Evolutionary conservation across 2,113 vertebrate genomes (phyloP).

Genomic region (Alectura lathami): DNA sequence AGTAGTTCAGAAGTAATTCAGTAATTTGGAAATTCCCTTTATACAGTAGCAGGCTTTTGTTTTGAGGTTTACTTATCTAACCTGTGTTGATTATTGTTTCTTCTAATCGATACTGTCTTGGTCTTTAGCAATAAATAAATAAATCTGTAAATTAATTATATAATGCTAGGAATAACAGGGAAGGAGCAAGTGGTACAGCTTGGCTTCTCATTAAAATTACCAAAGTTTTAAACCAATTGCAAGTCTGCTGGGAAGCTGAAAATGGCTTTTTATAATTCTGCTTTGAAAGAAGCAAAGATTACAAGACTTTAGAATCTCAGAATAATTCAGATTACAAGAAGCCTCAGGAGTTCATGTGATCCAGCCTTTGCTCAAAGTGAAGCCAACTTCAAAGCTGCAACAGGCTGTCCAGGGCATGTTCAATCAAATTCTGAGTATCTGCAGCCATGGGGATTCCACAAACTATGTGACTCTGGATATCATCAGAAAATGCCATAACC

Average conservation of each 20-base stretch:
- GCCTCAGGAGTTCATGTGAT: not conserved
- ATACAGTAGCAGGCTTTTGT: not conserved
- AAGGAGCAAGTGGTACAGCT: not conserved
- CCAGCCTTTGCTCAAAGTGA: accelerated
- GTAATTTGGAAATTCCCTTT: not conserved
- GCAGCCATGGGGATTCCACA: not conserved
- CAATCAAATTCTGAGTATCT: not conserved
- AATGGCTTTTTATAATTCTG: not conserved
- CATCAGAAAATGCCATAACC: not conserved
- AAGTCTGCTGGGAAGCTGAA: not conserved
- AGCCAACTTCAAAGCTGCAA: not conserved
- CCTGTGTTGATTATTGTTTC: not conserved
- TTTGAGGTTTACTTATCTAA: not conserved
- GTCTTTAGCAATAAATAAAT: not conserved
- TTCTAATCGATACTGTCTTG: not conserved
- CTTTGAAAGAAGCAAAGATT: not conserved
- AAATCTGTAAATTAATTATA: not conserved
- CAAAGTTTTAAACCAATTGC: not conserved
- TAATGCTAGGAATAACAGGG: not conserved
- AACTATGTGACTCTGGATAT: not conserved
- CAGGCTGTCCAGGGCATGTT: not conserved
- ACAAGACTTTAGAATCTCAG: not conserved
- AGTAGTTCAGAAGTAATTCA: not conserved
- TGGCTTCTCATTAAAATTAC: not conserved
- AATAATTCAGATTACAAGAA: not conserved